A percentile compares a stretch with the other conserved stretches of the same genome.
Conservation (phyloP, 2,888 invertebrate genomes). For the Cepaea hortensis region DNA sequence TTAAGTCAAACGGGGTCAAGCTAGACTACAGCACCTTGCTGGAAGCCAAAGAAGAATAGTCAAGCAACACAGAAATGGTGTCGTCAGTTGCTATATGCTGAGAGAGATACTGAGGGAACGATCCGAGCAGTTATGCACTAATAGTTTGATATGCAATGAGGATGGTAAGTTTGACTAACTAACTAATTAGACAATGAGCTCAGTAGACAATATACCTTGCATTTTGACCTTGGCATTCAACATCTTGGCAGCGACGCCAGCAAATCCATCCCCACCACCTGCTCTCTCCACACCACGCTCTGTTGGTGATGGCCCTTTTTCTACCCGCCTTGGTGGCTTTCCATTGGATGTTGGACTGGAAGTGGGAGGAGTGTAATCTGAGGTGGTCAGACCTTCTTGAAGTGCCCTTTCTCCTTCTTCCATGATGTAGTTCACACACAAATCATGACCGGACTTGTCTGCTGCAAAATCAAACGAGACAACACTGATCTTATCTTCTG, state of each 20-base stretch:
- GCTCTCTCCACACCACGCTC: background rate
- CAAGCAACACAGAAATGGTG: too few relatives aligned
- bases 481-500: background rate
- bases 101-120: too few relatives aligned
- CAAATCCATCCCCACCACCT: slow-evolving; percentile 20
- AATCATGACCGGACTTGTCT: background rate
- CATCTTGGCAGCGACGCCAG: slow-evolving; percentile 19
- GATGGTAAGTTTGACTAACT: too few relatives aligned
- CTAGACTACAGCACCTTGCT: too few relatives aligned
- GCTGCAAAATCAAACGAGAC: background rate
- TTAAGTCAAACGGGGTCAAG: too few relatives aligned
- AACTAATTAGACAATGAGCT: too few relatives aligned
- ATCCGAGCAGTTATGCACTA: too few relatives aligned
- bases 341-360: slow-evolving; percentile 11
- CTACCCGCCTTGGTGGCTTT: background rate
- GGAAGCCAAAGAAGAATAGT: too few relatives aligned
- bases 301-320: background rate
- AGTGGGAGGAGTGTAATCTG: background rate
- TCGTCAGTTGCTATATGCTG: too few relatives aligned
- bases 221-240: slow-evolving; percentile 33
- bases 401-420: slow-evolving; percentile 24
- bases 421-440: background rate
- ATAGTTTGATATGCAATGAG: too few relatives aligned
- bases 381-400: background rate
- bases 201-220: slow-evolving; percentile 11